phyloP scores from a whole-genome alignment of 2,113 vertebrate genomes.

The Epinephelus fuscoguttatus region DNA sequence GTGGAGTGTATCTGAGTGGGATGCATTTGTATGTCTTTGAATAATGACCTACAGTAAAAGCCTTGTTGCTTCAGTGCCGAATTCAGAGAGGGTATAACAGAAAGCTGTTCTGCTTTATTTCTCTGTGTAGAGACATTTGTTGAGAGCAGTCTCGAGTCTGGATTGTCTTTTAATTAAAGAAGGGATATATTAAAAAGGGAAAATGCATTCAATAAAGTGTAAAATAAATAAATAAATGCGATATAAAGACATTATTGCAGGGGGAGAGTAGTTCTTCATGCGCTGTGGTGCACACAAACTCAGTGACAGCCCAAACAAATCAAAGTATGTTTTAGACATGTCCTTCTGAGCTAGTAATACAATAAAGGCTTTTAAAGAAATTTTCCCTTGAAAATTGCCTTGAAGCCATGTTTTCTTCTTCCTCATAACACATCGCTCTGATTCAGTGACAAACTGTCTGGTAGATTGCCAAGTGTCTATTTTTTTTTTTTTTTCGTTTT shows the following conservation, averaged over 20 bases:
- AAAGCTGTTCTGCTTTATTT: conserved; percentile 5
- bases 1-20: conserved; percentile 9
- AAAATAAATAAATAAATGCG: conserved; percentile 3
- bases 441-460: conserved; percentile 69
- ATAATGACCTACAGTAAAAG: conserved; percentile 23
- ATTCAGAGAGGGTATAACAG: not conserved
- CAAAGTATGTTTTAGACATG: conserved; percentile 53
- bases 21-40: conserved; percentile 14
- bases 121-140: not conserved
- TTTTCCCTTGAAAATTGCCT: conserved; percentile 59
- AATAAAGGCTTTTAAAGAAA: conserved; percentile 61
- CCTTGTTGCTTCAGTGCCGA: not conserved
- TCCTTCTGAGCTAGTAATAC: conserved; percentile 44
- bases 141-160: conserved; percentile 2
- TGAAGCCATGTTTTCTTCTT: conserved; percentile 53
- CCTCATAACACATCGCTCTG: conserved; percentile 58
- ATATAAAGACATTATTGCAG: not conserved
- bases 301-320: conserved; percentile 42
- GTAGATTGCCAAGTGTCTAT: conserved; percentile 64
- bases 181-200: not conserved
- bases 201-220: not conserved
- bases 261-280: not conserved
- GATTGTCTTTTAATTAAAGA: conserved; percentile 9
- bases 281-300: not conserved
- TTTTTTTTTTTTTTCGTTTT: conserved; percentile 8